A percentile compares a stretch with the other conserved stretches of the same genome.
Evolutionary conservation across 2,888 invertebrate genomes (phyloP).

Genomic region (Hypolimnas misippus): DNA sequence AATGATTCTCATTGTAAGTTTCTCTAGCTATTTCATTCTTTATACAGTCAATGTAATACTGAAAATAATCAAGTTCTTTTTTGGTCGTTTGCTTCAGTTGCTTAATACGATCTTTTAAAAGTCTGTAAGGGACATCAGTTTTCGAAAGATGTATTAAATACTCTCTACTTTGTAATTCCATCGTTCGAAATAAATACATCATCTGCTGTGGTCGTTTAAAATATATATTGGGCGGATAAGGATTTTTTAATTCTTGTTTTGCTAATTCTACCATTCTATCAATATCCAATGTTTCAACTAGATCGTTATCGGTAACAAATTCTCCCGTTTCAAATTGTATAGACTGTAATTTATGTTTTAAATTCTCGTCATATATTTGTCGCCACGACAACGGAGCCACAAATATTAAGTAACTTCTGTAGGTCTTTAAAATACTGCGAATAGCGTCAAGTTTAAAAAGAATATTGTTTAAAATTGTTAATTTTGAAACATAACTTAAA

Average conservation of each 20-base stretch:
- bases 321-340: conserved; percentile 70
- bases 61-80: conserved; percentile 73
- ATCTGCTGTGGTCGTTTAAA: conserved; percentile 69
- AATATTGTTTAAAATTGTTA: conserved; percentile 70
- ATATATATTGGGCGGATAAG: conserved; percentile 60
- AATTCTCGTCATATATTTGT: conserved; percentile 67
- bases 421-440: conserved; percentile 67
- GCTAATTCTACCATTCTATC: conserved; percentile 72
- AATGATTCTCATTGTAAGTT: conserved; percentile 64
- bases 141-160: conserved; percentile 72
- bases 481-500: conserved; percentile 61
- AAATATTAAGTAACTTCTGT: conserved; percentile 71
- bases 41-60: conserved; percentile 71
- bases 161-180: conserved; percentile 79
- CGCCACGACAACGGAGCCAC: conserved; percentile 76
- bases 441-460: conserved; percentile 76
- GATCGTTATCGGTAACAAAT: conserved; percentile 71
- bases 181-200: conserved; percentile 70
- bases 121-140: conserved; percentile 63
- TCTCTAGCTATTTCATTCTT: conserved; percentile 68
- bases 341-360: conserved; percentile 61
- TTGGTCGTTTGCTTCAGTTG: conserved; percentile 64
- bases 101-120: conserved; percentile 64
- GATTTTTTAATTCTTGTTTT: conserved; percentile 62
- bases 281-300: conserved; percentile 70